Base-by-base conservation (phyloP, 2,888 invertebrate species). In the Caenorhabditis sp. region DNA sequence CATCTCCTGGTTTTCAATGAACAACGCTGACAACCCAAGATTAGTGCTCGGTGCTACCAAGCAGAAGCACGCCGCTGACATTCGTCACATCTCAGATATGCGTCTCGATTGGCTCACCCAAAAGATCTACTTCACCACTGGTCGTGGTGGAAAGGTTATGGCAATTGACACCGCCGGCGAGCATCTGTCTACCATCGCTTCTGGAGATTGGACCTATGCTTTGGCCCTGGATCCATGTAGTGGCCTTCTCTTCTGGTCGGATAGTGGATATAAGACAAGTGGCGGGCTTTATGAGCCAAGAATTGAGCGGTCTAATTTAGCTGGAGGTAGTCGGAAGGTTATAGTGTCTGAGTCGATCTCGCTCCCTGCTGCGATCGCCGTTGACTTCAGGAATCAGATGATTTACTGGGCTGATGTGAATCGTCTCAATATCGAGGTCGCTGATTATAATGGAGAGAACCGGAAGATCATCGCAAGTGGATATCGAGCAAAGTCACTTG, bases 121-220 rank as follows among this genome's bases (percentile, higher is more conserved):
- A 88, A 97, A 96, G 63, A 92, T 99, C 49, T 97, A 97, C 89
- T 99, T 96, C 95, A 95, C 97, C 0, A 97, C 97, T 86, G 94
- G 95, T 31, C 93, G 93, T 0, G 95, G 95, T 83, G 94, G 94
- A 60, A 84, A 85, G 61, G 72, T 80, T 5, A 74, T 77, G 76
- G 70, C 75, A 8, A 67, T 80, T 14, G 80, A 80, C 63, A 66
- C 74, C 8, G 68, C 70, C 52, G 80, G 80, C 71, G 76, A 78
- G 23, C 80, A 80, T 64, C 25, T 80, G 10, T 65, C 72, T n/a
- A 80, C 80, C 7, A 94, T 97, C 67, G 93, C 95, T 0, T 91
- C 93, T 83, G 97, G 96, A 0, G 95, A 95, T 88, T 91, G 95
- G 68, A 97, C 97, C 0, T 90, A 96, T 83, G 96, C 97, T 0